Percentiles rank a stretch among this genome's conserved stretches.
phyloP scores from a whole-genome alignment of 2,797 vertebrate genomes.

The Aeoliscus strigatus region DNA sequence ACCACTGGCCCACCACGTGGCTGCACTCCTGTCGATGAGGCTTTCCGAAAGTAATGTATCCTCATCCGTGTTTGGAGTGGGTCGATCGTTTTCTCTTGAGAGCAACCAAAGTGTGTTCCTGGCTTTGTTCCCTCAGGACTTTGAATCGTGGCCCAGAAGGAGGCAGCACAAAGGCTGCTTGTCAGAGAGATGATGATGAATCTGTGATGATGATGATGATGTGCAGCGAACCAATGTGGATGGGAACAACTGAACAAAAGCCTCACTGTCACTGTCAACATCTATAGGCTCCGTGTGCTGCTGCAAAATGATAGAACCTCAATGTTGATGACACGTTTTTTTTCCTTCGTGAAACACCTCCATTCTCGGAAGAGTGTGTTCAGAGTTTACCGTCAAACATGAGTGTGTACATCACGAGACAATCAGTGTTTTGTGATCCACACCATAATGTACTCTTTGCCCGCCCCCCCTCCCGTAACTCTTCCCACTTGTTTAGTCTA shows the following conservation, averaged over 20 bases:
- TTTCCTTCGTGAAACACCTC: slow-evolving; percentile 34
- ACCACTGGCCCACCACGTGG: not conserved
- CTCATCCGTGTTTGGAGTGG: slow-evolving; percentile 12
- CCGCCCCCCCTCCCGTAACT: too few relatives aligned
- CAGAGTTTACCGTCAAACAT: slow-evolving; percentile 48
- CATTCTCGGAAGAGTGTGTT: slow-evolving; percentile 43
- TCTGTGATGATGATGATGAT: slow-evolving; percentile 42
- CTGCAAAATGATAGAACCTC: slow-evolving; percentile 24
- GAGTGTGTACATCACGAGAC: slow-evolving; percentile 15
- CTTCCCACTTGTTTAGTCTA: too few relatives aligned
- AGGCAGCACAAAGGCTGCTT: slow-evolving; percentile 43
- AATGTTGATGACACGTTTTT: too few relatives aligned
- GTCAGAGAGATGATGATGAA: slow-evolving; percentile 40
- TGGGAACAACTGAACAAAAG: slow-evolving; percentile 35
- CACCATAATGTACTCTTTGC: slow-evolving; percentile 28
- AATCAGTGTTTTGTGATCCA: slow-evolving; percentile 16
- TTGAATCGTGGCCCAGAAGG: slow-evolving; percentile 28
- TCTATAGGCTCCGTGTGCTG: slow-evolving; percentile 16
- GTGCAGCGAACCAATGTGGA: slow-evolving; percentile 33
- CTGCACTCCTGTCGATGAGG: slow-evolving; percentile 8
- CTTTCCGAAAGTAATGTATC: slow-evolving; percentile 12
- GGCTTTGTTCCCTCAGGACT: slow-evolving; percentile 28
- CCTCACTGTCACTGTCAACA: slow-evolving; percentile 4
- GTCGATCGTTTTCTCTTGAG: slow-evolving; percentile 21
- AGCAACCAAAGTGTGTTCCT: slow-evolving; percentile 33